Base-by-base conservation (phyloP, 2,797 vertebrate species). In the Botia almorhae region DNA sequence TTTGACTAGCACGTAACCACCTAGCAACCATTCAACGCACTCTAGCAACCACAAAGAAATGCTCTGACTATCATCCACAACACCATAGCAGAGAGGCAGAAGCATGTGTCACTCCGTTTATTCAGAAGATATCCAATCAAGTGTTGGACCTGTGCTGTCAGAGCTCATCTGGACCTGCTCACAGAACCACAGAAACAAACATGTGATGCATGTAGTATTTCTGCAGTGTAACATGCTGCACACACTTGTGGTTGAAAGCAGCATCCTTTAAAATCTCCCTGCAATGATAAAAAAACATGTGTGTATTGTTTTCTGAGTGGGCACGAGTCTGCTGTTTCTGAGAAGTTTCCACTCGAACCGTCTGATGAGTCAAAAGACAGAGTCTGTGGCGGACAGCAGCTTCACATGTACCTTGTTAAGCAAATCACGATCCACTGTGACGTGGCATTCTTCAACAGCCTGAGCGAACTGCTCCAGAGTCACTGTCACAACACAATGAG, bases 401-500 rank as follows among this genome's bases (percentile, higher is more conserved):
- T 92, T 92, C 88, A 91, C 87, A 89, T 89, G 63, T 86, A 91
- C 88, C 88, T 88, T 93, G 89, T 86, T 91, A 85, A 92, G 81
- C 85, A 93, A 84, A 78, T 85, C 53, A 82, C 46, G 74, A 81
- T 88, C 89, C 29, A 83, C 85, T 26, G 53, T 86, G 48, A 79
- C 77, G 0, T 85, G 88, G 83, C 89, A 93, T 7, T 33, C 51
- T 73, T 83, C 78, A 82, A 89, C 87, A 2, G 88, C 88, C 58
- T 82, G 69, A 0, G 76, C 82, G 88, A 91, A 93, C 83, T 90
- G 88, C 84, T 92, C 89, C 82, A 88, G 78, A 11, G 90, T 87
- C 64, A 92, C 89, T 89, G 67, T 55, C 78, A 71, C 81, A 69
- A 73, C 36, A 78, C 61, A 69, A 80, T 3, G 26, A 50, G 48